Evolutionary conservation across 1,140 invertebrate genomes (phyloP).

Genomic region (Heliconius congener): DNA sequence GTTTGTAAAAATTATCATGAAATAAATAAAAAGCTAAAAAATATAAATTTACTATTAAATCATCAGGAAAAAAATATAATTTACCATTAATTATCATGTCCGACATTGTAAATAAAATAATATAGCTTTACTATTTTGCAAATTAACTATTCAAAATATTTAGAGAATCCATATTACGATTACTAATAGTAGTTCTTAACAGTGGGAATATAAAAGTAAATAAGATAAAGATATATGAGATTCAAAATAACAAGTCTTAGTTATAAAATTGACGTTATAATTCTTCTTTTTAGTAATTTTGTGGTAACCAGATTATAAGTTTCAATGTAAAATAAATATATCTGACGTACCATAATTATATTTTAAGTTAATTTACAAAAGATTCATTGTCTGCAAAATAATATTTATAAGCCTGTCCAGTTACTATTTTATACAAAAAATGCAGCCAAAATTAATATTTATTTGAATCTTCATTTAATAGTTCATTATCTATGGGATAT

Average conservation of each 20-base stretch:
- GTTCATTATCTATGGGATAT: not conserved
- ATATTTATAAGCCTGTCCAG: not conserved
- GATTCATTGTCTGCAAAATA: not conserved
- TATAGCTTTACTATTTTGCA: not conserved
- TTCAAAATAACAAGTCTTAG: not conserved
- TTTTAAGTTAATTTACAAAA: not conserved
- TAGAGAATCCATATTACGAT: not conserved
- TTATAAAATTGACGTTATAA: conserved; percentile 3
- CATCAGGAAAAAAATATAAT: not conserved
- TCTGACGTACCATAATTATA: not conserved
- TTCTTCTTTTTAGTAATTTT: not conserved
- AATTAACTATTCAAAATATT: not conserved
- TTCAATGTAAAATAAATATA: not conserved
- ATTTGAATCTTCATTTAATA: not conserved
- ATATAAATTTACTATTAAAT: not conserved
- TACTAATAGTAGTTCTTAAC: not conserved
- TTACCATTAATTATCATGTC: conserved; percentile 77
- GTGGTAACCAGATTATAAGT: not conserved
- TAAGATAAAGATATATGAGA: not conserved
- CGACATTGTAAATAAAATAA: conserved; percentile 52
- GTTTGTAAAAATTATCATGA: conserved; percentile 33
- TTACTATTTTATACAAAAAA: not conserved
- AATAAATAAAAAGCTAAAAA: not conserved
- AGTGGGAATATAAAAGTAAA: not conserved
- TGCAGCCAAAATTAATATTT: not conserved